Evolutionary conservation across 2,888 invertebrate genomes (phyloP), one percentile per base, ranked within the genome.

Genomic region (Xylota sylvarum): DNA sequence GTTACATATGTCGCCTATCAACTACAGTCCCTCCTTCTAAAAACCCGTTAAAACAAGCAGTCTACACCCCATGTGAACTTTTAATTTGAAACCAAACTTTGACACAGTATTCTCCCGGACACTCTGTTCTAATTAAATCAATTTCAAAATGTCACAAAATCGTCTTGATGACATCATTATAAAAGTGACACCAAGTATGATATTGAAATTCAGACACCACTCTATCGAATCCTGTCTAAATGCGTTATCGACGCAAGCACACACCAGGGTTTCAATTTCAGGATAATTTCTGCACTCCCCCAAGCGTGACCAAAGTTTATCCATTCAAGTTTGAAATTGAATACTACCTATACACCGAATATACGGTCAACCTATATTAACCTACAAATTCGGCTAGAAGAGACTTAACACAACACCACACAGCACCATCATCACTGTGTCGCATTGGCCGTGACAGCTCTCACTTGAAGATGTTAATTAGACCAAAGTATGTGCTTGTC

Each of bases 391-490:
- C 17, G 17, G 12, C 4, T 40, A n/a, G 17, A 9, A 46, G 2
- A 46, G 17, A n/a, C 9, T 46, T 46, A 46, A 17, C 17, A 32
- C 32, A 32, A 1, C 37, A 35, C 35, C 35, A 35, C 9, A 23
- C 37, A 43, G 1, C 14, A 43, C 14, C 43, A 6, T 6, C 19
- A 23, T 23, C 17, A 2, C 17, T 46, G 4, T 48, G 48, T 19
- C 50, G 12, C 4, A 48, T 32, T 48, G 64, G 10, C 17, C 48
- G 32, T 64, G 64, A 64, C 17, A 30, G 12, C 17, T 30, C 12
- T 32, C 19, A 48, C 12, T 19, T 64, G 46, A 46, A 43, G 19
- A 48, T 64, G 32, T 64, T 48, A 19, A 32, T 30, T 64, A 27
- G 60, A n/a, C 60, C 60, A 43, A 5, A 12, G 32, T 9, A 5